Conservation (phyloP, 1,140 invertebrate species). For the Neomicropteryx cornuta region DNA sequence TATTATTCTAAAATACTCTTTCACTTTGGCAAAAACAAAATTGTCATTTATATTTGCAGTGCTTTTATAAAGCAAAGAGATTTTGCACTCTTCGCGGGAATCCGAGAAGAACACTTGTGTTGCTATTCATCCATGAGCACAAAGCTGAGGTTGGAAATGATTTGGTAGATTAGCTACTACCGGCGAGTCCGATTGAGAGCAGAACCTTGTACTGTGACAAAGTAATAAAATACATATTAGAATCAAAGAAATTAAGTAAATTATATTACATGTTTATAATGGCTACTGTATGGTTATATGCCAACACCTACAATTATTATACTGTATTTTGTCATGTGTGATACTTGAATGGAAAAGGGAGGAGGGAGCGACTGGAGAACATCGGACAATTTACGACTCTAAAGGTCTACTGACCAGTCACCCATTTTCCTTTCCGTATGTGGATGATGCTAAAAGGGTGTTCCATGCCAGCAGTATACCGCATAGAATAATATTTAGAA, state of each 20-base stretch:
- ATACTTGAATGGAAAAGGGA: conserved; percentile 3
- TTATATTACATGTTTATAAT: neutral
- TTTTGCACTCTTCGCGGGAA: neutral
- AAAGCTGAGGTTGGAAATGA: conserved; percentile 40
- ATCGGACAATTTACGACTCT: neutral
- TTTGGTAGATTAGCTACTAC: conserved; percentile 41
- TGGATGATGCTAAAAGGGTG: no score
- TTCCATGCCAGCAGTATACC: no score
- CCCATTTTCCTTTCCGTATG: no score
- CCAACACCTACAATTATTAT: conserved; percentile 3
- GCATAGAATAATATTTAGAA: no score
- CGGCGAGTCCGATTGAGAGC: conserved; percentile 42
- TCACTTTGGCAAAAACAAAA: conserved; percentile 17
- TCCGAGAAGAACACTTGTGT: neutral
- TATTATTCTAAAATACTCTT: conserved; percentile 33
- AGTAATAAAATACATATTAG: conserved; percentile 8
- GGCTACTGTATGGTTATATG: conserved; percentile 10
- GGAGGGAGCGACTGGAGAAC: conserved; percentile 2
- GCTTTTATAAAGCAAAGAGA: conserved; percentile 17
- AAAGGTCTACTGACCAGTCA: no score
- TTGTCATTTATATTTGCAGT: conserved; percentile 29
- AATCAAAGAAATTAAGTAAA: conserved; percentile 3
- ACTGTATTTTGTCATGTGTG: conserved; percentile 1
- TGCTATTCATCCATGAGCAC: conserved; percentile 20
- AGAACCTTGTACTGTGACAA: conserved; percentile 43